Conservation (phyloP, 2,888 invertebrate genomes). For the Parapristionchus giblindavisi region DNA sequence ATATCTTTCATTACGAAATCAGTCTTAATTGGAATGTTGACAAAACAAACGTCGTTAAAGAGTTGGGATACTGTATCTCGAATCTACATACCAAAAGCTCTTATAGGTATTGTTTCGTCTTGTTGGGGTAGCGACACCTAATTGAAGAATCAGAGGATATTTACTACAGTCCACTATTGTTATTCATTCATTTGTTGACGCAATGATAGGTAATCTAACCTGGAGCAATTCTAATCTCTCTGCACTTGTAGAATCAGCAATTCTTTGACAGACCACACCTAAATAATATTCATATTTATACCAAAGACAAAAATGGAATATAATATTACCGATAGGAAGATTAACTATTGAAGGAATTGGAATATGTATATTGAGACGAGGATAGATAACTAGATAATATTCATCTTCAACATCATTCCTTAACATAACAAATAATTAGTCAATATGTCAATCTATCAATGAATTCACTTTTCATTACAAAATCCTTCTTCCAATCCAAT, state of each 20-base stretch:
- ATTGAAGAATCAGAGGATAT: no score
- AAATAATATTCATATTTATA: neutral
- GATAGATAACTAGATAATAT: conserved; percentile 49
- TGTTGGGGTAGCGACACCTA: no score
- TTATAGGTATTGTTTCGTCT: no score
- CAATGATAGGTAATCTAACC: no score
- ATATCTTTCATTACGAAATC: no score
- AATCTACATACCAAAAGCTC: no score
- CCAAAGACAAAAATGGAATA: neutral
- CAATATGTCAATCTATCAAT: neutral
- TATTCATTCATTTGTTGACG: no score
- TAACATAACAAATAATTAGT: neutral
- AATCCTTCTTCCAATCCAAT: conserved; percentile 90
- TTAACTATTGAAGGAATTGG: conserved; percentile 35
- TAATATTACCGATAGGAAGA: conserved; percentile 21
- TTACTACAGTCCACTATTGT: no score
- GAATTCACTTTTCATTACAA: conserved; percentile 66
- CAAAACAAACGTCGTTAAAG: no score
- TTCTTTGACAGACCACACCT: conserved; percentile 6
- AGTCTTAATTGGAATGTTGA: no score
- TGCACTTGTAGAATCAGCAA: conserved; percentile 43
- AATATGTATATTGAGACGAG: conserved; percentile 38
- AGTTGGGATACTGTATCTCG: no score
- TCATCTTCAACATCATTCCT: conserved; percentile 48
- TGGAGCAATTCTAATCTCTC: conserved; percentile 50